Evolutionary conservation across 1,140 invertebrate genomes (phyloP).

Genomic region (Drosophila tani): DNA sequence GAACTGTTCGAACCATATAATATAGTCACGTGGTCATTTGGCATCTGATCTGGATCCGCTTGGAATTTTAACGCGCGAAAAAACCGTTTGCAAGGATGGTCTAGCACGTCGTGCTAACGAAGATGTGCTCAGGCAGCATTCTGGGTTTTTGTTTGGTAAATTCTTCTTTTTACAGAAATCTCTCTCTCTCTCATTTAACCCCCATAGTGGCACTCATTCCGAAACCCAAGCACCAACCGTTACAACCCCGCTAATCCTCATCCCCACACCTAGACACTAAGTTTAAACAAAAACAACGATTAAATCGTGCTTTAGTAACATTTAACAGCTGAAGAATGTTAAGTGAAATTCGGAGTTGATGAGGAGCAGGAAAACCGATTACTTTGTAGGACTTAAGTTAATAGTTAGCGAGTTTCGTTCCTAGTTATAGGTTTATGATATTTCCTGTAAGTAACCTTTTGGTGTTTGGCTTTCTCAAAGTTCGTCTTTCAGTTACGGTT

Average conservation of each 20-base stretch:
- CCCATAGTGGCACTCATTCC: constrained; percentile 32
- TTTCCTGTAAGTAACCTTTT: constrained; percentile 64
- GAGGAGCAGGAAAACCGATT: constrained; percentile 38
- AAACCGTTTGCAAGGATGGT: constrained; percentile 84
- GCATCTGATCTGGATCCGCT: constrained; percentile 97
- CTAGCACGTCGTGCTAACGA: constrained; percentile 87
- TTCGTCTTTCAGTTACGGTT: constrained; percentile 32
- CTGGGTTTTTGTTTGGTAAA: constrained; percentile 85
- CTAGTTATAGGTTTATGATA: constrained; percentile 24
- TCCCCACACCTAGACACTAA: constrained; percentile 26
- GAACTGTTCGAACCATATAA: constrained; percentile 59
- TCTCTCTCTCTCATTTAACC: constrained; percentile 47
- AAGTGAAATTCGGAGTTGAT: constrained; percentile 82
- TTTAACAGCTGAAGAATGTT: constrained; percentile 59
- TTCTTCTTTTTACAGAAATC: constrained; percentile 77
- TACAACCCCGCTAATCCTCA: constrained; percentile 19
- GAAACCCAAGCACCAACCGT: constrained; percentile 29
- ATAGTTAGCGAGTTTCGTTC: constrained; percentile 53
- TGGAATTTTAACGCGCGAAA: constrained; percentile 87
- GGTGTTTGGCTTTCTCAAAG: constrained; percentile 68
- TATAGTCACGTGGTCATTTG: constrained; percentile 97
- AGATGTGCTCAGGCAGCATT: constrained; percentile 84
- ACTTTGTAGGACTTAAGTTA: constrained; percentile 50
- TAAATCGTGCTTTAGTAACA: constrained; percentile 39
- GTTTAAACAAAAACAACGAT: constrained; percentile 12